Base-by-base conservation (phyloP, 2,888 invertebrate species). In the Scaptomyza reducta region DNA sequence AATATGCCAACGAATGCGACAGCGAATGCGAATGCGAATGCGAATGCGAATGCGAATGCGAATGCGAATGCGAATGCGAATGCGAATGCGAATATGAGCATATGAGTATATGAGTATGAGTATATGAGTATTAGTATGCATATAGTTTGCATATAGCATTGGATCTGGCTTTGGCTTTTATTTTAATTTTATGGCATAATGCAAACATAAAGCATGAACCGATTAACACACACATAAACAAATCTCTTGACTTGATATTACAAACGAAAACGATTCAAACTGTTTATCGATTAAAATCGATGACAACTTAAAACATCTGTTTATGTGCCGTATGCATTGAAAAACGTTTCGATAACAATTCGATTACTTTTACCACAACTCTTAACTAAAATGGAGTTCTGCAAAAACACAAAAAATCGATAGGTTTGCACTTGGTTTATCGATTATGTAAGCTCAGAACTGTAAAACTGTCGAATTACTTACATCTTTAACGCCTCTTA, bases 131-230 rank as follows among this genome's bases (percentile, higher is more conserved):
- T 29, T 6, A 6, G 18, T 41, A 14, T 35, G 11, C 14, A 50
- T 38, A 35, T 22, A 25, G 31, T 42, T 31, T 67, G 74, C 74
- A 70, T 62, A 70, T 58, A 60, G 63, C 51, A 58, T 77, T 77
- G 58, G 53, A 58, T 65, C 42, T 41, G 58, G 38, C 38, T 40
- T 40, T 40, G 57, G 41, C 58, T 62, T 51, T 70, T 66, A 81
- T 69, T 77, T 65, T 68, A 70, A 85, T 76, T 83, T 82, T 77
- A 83, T 80, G 74, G 66, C 74, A 65, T 65, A 72, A 78, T 68
- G 72, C 44, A 51, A 44, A 67, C 69, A 74, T 73, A 68, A 74
- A 86, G 77, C 73, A 71, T 80, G 57, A 71, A 68, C 51, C 64
- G 72, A 80, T 83, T 80, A 80, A 66, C 63, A 63, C 38, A 62